These are phyloP conservation scores for Zygogramma bicolorata DNA, from an alignment of 2,888 invertebrate genomes.

Conservation along the genomic window DNA sequence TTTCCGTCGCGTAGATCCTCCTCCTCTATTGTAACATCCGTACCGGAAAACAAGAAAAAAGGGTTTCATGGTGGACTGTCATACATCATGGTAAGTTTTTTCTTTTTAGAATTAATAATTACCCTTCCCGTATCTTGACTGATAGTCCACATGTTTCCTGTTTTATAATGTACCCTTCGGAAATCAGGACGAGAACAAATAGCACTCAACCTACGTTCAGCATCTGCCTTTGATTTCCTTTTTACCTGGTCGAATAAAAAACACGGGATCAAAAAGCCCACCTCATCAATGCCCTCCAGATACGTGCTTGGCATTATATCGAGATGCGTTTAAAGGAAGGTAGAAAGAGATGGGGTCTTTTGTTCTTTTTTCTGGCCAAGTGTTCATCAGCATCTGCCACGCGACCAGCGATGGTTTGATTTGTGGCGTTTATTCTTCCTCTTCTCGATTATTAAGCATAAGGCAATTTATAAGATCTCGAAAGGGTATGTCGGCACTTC, in stretches of 20 bases:
- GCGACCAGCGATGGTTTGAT: conserved; percentile 21
- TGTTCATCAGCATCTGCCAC: conserved; percentile 40
- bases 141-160: conserved; percentile 46
- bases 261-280: neutral
- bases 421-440: neutral
- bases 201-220: conserved; percentile 28
- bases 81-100: neutral
- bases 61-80: neutral
- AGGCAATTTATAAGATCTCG: neutral
- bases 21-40: too few relatives aligned
- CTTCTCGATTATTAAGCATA: neutral
- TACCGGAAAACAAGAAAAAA: neutral
- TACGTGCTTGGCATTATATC: conserved; percentile 25
- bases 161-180: conserved; percentile 36
- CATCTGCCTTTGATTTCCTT: conserved; percentile 44
- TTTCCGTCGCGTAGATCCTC: too few relatives aligned
- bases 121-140: conserved; percentile 20
- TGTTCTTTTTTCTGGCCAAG: conserved; percentile 22
- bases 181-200: conserved; percentile 41
- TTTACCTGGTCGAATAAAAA: conserved; percentile 33
- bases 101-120: conserved; percentile 5
- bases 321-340: conserved; percentile 15
- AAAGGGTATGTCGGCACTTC: neutral
- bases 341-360: conserved; percentile 19
- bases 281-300: conserved; percentile 23